These are phyloP conservation scores for Caenorhabditis drosophilae DNA, from an alignment of 2,888 invertebrate species.

Conservation along the genomic window DNA sequence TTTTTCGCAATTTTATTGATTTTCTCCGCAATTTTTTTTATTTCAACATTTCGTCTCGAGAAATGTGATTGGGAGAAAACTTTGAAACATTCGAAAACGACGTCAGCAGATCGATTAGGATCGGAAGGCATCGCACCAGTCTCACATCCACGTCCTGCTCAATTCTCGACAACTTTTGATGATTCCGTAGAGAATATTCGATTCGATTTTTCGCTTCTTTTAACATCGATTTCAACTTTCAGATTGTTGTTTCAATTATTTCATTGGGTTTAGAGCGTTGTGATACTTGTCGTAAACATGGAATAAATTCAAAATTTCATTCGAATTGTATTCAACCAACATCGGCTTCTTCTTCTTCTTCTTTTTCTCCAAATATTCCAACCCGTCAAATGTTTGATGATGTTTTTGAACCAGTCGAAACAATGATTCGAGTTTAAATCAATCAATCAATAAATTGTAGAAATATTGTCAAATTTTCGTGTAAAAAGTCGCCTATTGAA, in stretches of 20 bases:
- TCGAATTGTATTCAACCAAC: no score
- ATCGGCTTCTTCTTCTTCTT: no score
- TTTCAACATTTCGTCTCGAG: slow-evolving; percentile 16
- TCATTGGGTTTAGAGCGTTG: slow-evolving; percentile 31
- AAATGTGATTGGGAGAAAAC: slow-evolving; percentile 24
- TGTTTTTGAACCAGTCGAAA: slow-evolving; percentile 1
- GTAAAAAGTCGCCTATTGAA: no score
- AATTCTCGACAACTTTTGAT: slow-evolving; percentile 25
- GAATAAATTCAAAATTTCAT: slow-evolving; percentile 17
- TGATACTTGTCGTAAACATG: slow-evolving; percentile 34
- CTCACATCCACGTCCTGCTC: slow-evolving; percentile 27
- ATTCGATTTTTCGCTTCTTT: no score
- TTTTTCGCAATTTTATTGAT: no score
- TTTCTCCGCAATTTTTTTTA: no score
- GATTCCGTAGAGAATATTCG: slow-evolving; percentile 7
- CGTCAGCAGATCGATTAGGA: background rate
- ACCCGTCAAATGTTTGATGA: slow-evolving; percentile 30
- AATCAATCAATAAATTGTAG: no score
- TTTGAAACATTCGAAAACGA: background rate
- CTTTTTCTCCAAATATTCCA: slow-evolving; percentile 13
- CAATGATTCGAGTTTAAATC: no score
- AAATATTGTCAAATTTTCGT: no score
- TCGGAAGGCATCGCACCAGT: slow-evolving; percentile 31
- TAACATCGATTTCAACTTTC: no score
- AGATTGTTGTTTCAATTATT: slow-evolving; percentile 29